A percentile compares a stretch with the other conserved stretches of the same genome.
Conservation (phyloP, 2,797 vertebrate species). For the Brotula barbata region DNA sequence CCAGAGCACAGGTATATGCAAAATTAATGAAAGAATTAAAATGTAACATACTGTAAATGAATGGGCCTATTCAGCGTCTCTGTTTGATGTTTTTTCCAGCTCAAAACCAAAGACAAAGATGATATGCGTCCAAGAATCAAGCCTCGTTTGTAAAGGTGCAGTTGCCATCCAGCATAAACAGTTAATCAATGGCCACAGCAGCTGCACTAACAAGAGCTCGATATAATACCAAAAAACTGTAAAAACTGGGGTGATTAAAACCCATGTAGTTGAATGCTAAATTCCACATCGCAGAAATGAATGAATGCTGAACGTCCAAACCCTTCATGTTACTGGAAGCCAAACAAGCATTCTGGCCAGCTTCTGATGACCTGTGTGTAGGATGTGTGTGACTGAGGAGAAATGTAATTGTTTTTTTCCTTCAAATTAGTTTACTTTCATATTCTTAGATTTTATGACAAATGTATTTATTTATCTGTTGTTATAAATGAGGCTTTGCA, state of each 20-base stretch:
- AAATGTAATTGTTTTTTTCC: background rate
- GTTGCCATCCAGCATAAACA: conserved; percentile 22
- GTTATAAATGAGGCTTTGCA: conserved; percentile 12
- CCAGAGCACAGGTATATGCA: conserved; percentile 58
- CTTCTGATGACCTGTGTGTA: conserved; percentile 2
- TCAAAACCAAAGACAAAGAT: conserved; percentile 58
- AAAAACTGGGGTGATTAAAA: background rate
- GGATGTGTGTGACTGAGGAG: conserved; percentile 1
- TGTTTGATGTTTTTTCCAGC: conserved; percentile 50
- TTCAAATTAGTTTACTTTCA: conserved; percentile 5
- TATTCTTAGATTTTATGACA: conserved; percentile 24
- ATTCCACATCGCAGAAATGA: conserved; percentile 7
- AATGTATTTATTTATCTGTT: conserved; percentile 25
- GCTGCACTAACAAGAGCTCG: conserved; percentile 41
- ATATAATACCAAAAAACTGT: conserved; percentile 34
- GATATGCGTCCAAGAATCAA: conserved; percentile 36
- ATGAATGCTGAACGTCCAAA: conserved; percentile 33
- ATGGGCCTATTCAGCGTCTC: background rate
- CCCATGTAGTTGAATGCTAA: background rate
- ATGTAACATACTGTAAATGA: background rate
- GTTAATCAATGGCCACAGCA: conserved; percentile 43
- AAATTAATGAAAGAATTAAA: background rate
- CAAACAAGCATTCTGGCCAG: conserved; percentile 16
- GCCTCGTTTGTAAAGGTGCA: conserved; percentile 16
- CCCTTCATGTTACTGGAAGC: conserved; percentile 14